Evolutionary conservation across 2,113 vertebrate species (phyloP), one percentile per base, ranked within the genome.

Genomic region (Phrynosoma blainvillii): DNA sequence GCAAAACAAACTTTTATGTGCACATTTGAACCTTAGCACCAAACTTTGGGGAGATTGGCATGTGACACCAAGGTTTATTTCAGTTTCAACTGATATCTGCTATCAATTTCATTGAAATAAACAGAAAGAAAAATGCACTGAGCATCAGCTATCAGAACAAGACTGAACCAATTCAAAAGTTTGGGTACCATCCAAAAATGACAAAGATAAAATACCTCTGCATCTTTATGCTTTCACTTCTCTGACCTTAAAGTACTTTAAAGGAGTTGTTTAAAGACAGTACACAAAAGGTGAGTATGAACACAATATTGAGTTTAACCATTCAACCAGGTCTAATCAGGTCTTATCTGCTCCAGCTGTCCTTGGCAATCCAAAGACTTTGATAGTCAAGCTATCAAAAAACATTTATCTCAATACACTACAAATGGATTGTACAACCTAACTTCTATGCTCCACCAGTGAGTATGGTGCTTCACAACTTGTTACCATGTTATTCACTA

Each of bases 1-100:
- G 27, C 75, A 89, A 52, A 85, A 23, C 62, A 32, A 88, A 92
- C n/a, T 10, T 90, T 30, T 75, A 40, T 89, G 66, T 84, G 47
- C 56, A 93, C 83, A 36, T 73, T 2, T 79, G 12, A 89, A 62
- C 54, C 59, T n/a, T 80, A 32, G 65, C 40, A 85, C 40, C 75
- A 42, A 10, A 1, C 0, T 73, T 86, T 90, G 92, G 65, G 94
- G 1, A 20, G 18, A 3, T 66, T 90, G 82, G 8, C 11, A 76
- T 79, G 10, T 0, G 0, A 42, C 80, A 79, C 85, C 5, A 79
- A 82, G 36, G 1, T 5, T 88, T 91, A 82, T 27, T 76, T 16
- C 75, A 52, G 84, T 66, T 77, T 81, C 13, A 78, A 79, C 82
- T 16, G 32, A 0, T 4, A 6, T 86, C 40, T 62, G 78, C 32